A percentile compares a stretch with the other conserved stretches of the same genome.
Evolutionary conservation across 2,113 vertebrate genomes (phyloP).

Genomic region (Antigone vipio): DNA sequence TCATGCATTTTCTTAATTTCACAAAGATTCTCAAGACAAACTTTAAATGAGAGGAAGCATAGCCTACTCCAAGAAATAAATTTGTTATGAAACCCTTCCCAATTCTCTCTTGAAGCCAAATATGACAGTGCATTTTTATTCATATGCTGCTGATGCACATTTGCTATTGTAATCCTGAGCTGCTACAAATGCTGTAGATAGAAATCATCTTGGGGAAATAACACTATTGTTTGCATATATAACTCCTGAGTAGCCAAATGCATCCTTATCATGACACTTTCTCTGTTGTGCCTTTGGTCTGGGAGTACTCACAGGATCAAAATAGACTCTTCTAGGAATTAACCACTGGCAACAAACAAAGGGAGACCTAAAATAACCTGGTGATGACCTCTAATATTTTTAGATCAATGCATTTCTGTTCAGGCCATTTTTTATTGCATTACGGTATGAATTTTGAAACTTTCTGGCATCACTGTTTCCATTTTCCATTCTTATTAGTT

Average conservation of each 20-base stretch:
- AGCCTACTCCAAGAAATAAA: slow-evolving; percentile 21
- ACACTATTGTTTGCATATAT: background rate
- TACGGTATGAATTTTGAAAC: background rate
- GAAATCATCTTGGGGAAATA: background rate
- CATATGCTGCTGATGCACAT: background rate
- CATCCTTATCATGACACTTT: background rate
- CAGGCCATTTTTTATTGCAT: background rate
- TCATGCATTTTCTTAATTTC: background rate
- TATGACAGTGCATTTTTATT: slow-evolving; percentile 7
- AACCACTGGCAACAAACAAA: slow-evolving; percentile 19
- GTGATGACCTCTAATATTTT: slow-evolving; percentile 33
- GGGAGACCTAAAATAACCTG: slow-evolving; percentile 42
- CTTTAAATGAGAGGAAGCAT: background rate
- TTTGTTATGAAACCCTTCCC: background rate
- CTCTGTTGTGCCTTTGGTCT: slow-evolving; percentile 7
- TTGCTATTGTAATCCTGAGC: background rate
- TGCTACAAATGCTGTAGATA: background rate
- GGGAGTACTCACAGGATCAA: slow-evolving; percentile 15
- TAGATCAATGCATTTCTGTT: slow-evolving; percentile 29
- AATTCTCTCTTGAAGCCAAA: slow-evolving; percentile 6
- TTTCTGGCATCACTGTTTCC: background rate
- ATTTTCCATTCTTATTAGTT: background rate
- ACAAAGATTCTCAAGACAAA: slow-evolving; percentile 19
- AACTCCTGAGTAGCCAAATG: background rate
- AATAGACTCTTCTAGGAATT: slow-evolving; percentile 58